Evolutionary conservation across 2,888 invertebrate species (phyloP), one percentile per base, ranked within the genome.

Genomic region (Tenthredo amoena): DNA sequence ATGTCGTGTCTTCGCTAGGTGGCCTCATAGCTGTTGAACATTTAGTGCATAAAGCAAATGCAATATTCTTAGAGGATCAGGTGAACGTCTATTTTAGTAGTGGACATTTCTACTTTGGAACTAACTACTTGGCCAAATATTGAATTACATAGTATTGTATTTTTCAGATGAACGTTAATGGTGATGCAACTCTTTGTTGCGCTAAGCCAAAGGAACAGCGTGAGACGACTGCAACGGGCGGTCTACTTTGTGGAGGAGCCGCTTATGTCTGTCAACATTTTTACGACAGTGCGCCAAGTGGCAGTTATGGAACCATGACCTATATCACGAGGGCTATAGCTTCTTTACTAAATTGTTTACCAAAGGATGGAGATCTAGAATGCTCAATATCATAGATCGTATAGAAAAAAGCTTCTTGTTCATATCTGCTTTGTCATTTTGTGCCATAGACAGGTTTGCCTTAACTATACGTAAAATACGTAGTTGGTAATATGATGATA

Each of bases 201-300:
- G 98, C 98, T 4, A 97, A 98, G 93, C 95, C 95, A 9, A 95
- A 95, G 89, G 95, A 95, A 86, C 94, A 95, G 87, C 95, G 95
- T 86, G 94, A 95, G 88, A 95, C 95, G 89, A 95, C 95, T 15
- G 94, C 95, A 85, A 95, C 95, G 83, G 96, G 96, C 3, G 96
- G 96, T 87, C 94, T 97, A 50, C 94, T 97, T 58, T 99, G 99
- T 93, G 97, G 98, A 84, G 99, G 99, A 84, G 98, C 99, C 43
- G 98, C 98, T 0, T 98, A 97, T 89, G 97, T 99, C 87, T 99
- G 99, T 94, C 97, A 98, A 93, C 98, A 99, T 93, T 97, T 99
- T 93, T 99, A 99, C 93, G 99, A 99, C 94, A 98, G 98, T 93
- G 99, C 99, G 34, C 99, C 99, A 2, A 99, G 99, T 93, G 99